Conservation (phyloP, 1,140 invertebrate species). For the Drusus annulatus region DNA sequence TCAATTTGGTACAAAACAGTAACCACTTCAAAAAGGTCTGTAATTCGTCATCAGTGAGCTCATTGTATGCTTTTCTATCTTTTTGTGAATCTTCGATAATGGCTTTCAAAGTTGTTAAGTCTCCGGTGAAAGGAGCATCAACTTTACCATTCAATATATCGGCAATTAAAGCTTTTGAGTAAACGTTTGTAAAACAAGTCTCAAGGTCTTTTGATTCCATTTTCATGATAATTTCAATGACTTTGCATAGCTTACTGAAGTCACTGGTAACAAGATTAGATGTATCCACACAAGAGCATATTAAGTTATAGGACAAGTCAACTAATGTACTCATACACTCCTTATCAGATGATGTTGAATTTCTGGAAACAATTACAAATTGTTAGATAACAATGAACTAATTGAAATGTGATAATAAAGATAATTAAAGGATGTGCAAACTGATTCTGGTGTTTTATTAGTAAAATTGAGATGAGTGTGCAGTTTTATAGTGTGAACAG, state of each 20-base stretch:
- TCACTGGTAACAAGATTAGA: slow-evolving; percentile 21
- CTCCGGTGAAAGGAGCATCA: slow-evolving; percentile 21
- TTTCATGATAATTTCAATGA: slow-evolving; percentile 44
- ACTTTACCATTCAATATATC: slow-evolving; percentile 53
- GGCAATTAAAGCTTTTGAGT: slow-evolving; percentile 37
- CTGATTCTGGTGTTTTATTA: too few species aligned
- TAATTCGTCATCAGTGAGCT: slow-evolving; percentile 43
- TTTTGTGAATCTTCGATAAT: slow-evolving; percentile 32
- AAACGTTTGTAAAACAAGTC: slow-evolving; percentile 13
- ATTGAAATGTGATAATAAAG: too few species aligned
- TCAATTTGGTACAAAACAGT: slow-evolving; percentile 46
- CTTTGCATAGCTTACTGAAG: slow-evolving; percentile 22
- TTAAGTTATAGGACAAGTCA: slow-evolving; percentile 46
- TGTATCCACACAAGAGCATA: slow-evolving; percentile 46
- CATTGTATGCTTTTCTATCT: slow-evolving; percentile 30
- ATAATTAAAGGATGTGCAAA: too few species aligned
- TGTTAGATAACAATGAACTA: too few species aligned
- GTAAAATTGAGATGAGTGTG: too few species aligned
- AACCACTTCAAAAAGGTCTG: slow-evolving; percentile 43
- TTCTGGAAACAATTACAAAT: slow-evolving; percentile 31
- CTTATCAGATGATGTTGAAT: neutral
- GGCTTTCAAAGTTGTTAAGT: slow-evolving; percentile 28
- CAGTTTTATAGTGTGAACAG: too few species aligned
- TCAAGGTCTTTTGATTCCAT: slow-evolving; percentile 40
- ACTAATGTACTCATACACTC: slow-evolving; percentile 52